These are phyloP conservation scores for Crepidodera aurea DNA, from an alignment of 2,888 invertebrate genomes.

Conservation along the genomic window DNA sequence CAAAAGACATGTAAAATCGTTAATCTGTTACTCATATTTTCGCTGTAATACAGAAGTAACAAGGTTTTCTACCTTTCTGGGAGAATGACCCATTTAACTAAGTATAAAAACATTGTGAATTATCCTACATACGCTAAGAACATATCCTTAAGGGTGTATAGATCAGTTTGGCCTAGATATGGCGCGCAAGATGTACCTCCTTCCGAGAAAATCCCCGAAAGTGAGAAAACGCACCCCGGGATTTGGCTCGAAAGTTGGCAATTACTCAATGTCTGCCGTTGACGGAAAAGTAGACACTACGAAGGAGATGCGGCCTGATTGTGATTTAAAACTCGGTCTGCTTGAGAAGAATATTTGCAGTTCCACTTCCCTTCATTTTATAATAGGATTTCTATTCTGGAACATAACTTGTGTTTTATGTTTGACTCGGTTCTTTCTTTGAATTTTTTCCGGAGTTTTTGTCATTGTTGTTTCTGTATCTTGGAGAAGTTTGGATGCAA, in stretches of 20 bases:
- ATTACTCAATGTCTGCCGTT: slow-evolving; percentile 55
- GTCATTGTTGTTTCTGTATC: background rate
- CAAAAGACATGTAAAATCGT: no score
- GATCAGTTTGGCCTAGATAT: slow-evolving; percentile 3
- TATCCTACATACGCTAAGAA: no score
- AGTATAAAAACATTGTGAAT: no score
- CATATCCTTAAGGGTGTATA: background rate
- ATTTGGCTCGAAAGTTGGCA: slow-evolving; percentile 53
- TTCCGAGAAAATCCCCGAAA: slow-evolving; percentile 42
- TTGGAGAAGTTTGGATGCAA: background rate
- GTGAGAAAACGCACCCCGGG: slow-evolving; percentile 54
- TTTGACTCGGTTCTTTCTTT: background rate
- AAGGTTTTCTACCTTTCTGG: no score
- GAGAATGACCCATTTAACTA: no score
- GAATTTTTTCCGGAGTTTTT: background rate
- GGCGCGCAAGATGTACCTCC: background rate
- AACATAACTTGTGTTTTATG: slow-evolving; percentile 4
- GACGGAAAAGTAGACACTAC: slow-evolving; percentile 21
- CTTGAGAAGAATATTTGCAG: slow-evolving; percentile 2
- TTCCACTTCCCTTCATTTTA: background rate
- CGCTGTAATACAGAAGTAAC: no score
- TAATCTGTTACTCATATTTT: no score
- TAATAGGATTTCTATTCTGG: slow-evolving; percentile 14
- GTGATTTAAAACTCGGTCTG: slow-evolving; percentile 34
- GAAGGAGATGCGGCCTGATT: slow-evolving; percentile 42